Percentiles rank a stretch among this genome's conserved stretches.
phyloP scores from a whole-genome alignment of 2,113 vertebrate species.

The Octodon degus region DNA sequence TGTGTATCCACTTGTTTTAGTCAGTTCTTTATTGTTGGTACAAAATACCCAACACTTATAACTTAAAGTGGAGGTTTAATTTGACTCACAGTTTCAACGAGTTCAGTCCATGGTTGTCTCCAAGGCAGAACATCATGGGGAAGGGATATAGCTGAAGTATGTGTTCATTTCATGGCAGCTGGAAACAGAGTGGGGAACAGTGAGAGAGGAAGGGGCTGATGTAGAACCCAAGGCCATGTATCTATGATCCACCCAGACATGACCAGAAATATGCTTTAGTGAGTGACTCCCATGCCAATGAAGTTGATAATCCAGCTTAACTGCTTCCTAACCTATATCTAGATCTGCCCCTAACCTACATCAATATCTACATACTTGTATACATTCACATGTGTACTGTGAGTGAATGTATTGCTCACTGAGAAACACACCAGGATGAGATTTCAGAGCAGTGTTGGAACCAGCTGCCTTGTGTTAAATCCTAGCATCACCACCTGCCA shows the following conservation, averaged over 20 bases:
- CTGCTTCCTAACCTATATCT: neutral
- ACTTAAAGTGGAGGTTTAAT: neutral
- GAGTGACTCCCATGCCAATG: neutral
- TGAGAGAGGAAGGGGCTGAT: neutral
- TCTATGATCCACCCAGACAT: neutral
- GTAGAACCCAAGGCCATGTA: neutral
- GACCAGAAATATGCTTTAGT: neutral
- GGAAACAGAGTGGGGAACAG: neutral
- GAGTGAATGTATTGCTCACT: neutral
- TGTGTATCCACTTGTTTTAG: neutral
- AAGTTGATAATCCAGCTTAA: neutral
- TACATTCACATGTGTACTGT: neutral
- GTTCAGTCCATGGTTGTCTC: neutral
- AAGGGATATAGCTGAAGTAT: neutral
- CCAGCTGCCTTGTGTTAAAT: neutral
- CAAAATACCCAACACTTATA: neutral
- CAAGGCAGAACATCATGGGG: neutral
- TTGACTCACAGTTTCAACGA: neutral
- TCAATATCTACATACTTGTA: neutral
- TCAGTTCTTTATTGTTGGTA: neutral
- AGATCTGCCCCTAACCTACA: neutral
- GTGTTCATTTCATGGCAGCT: neutral
- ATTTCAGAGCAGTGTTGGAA: neutral
- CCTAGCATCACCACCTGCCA: neutral
- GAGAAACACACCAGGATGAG: neutral